Evolutionary conservation across 2,797 vertebrate genomes (phyloP).

Genomic region (Borostomias antarcticus): DNA sequence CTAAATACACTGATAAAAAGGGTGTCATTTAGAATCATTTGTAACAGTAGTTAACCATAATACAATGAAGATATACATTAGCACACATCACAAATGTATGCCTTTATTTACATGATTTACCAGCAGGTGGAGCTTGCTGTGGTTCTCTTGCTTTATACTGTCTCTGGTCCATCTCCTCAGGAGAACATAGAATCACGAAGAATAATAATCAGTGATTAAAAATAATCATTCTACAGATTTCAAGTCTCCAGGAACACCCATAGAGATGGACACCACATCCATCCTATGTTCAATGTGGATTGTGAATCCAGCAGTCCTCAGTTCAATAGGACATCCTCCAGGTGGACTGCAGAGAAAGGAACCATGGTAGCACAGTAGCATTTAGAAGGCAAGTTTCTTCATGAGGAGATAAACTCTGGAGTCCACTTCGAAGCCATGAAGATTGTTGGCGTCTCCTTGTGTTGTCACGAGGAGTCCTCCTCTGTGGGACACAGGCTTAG

Average conservation of each 20-base stretch:
- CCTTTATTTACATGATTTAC: conserved; percentile 73
- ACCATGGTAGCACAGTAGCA: neutral
- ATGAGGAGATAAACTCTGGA: conserved; percentile 96
- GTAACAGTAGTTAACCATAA: too few species aligned
- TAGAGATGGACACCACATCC: conserved; percentile 5
- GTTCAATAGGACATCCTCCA: conserved; percentile 6
- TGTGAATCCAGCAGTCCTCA: conserved; percentile 1
- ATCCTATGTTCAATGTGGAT: neutral
- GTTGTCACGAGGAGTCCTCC: conserved; percentile 97
- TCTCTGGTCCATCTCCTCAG: conserved; percentile 22
- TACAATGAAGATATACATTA: too few species aligned
- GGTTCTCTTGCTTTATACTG: conserved; percentile 30
- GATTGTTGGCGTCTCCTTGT: conserved; percentile 96
- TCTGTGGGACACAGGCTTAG: conserved; percentile 92
- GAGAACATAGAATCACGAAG: conserved; percentile 25
- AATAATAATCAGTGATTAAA: too few species aligned
- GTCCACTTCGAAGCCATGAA: conserved; percentile 97
- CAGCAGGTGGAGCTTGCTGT: conserved; percentile 23
- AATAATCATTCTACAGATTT: conserved; percentile 9
- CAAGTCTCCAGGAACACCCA: conserved; percentile 9
- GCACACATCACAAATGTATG: conserved; percentile 33
- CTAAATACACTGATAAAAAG: too few species aligned
- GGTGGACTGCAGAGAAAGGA: neutral
- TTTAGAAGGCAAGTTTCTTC: conserved; percentile 97
- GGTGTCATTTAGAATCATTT: too few species aligned